Base-by-base conservation (phyloP, 2,113 vertebrate species). In the Crotalus helleri region DNA sequence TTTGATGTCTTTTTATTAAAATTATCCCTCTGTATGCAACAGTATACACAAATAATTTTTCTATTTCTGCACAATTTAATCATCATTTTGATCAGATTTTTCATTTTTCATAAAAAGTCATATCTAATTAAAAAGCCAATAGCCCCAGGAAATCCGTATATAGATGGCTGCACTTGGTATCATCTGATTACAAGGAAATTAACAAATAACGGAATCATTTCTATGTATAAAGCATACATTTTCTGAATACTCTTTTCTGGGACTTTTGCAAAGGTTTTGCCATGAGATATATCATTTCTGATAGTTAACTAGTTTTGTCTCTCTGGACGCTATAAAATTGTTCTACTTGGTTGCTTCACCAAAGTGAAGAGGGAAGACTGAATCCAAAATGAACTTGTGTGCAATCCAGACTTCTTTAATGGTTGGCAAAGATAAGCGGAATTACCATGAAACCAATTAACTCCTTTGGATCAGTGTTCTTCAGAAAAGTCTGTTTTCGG, bases 401-500 rank as follows among this genome's bases (percentile, higher is more conserved):
- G 92, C 89, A 87, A 93, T 93, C 89, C 89, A 93, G 89, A 55
- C 89, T 93, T 69, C 92, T 90, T 93, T 93, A 93, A 93, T 90
- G 92, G 81, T 81, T 90, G 89, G 92, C 74, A 93, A 93, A 90
- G 92, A 93, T 93, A 93, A 93, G 92, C 90, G 10, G 92, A 93
- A 93, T 93, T 93, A 93, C 92, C 92, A 93, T 90, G 92, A 93
- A 93, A 93, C 92, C 92, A 93, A 93, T 93, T 93, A 93, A 93
- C 81, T 93, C 81, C 89, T 93, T 90, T 93, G 92, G 92, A 93
- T 93, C 92, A 93, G 92, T 57, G 29, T 93, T 87, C 92, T 90
- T 93, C 57, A 93, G 89, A 93, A 93, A 93, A 90, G 74, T 93
- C 89, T 93, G 57, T 57, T 90, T 93, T 90, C 89, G 64, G 69